phyloP scores from a whole-genome alignment of 2,113 vertebrate genomes.

The Cercocebus atys region DNA sequence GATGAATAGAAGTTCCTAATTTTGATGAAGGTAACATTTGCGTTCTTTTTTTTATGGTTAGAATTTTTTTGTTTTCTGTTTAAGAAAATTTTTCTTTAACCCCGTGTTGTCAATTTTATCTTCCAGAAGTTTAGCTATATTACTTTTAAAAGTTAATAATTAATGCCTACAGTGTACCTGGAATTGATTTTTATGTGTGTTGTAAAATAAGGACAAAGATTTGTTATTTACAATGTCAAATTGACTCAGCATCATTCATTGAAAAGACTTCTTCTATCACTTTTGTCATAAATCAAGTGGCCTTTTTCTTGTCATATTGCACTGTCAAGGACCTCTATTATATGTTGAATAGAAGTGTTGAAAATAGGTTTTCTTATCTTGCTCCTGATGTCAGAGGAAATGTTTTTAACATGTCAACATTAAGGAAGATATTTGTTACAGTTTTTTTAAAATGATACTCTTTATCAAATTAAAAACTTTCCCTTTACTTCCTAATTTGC shows the following conservation, averaged over 20 bases:
- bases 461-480: neutral
- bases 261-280: neutral
- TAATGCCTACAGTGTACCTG: neutral
- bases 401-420: neutral
- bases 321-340: neutral
- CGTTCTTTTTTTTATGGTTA: neutral
- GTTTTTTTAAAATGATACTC: neutral
- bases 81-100: neutral
- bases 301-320: neutral
- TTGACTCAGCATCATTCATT: neutral
- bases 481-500: neutral
- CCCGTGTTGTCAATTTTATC: neutral
- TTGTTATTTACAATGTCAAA: neutral
- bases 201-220: neutral
- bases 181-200: neutral
- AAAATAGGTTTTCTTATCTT: no score
- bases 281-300: neutral
- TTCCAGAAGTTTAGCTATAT: neutral
- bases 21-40: neutral
- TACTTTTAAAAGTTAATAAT: neutral
- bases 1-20: neutral
- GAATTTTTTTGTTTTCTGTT: neutral
- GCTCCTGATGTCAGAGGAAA: neutral
- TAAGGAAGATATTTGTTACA: neutral
- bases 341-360: neutral